Evolutionary conservation across 2,888 invertebrate species (phyloP), one percentile per base, ranked within the genome.

Genomic region (Drosophila neoperkinsi): DNA sequence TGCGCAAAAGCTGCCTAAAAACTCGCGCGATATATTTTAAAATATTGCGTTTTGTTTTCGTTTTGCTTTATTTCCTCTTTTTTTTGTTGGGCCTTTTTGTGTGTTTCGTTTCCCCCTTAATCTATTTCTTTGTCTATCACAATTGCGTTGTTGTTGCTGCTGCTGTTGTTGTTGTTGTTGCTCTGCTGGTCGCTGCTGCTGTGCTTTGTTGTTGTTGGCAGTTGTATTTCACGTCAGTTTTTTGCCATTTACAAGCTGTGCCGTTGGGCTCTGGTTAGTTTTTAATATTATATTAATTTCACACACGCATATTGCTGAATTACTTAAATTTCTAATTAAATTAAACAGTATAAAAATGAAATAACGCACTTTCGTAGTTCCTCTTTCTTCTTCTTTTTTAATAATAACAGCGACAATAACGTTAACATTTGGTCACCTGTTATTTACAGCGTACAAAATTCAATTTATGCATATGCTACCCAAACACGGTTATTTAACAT

Each of bases 121-220:
- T 87, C 82, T 88, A 90, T 87, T 88, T 90, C 90, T 88, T 88
- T 88, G 87, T 88, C 87, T 87, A 87, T 87, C 89, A 90, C 90
- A 88, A 88, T 90, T 88, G 90, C 90, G 90, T 88, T 88, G 87
- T 87, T 87, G 82, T 86, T 90, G 86, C 79, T 79, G 67, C 59
- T 79, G 66, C 55, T 64, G 43, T 63, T 77, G 73, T 69, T 78
- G 71, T 70, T 78, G 71, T 70, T 78, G 79, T 60, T 75, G 68
- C 43, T 76, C 61, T 60, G 61, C 59, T 80, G 59, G 56, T 71
- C 11, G 64, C 75, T 80, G 74, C 63, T 85, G 68, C 62, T 71
- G 51, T 77, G 55, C 60, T 67, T 46, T 87, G 80, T 88, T 83
- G 80, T 78, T 84, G 85, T 71, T 83, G 81, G 84, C 88, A 90